phyloP scores from a whole-genome alignment of 2,888 invertebrate genomes.

The Brachylomia viminalis region DNA sequence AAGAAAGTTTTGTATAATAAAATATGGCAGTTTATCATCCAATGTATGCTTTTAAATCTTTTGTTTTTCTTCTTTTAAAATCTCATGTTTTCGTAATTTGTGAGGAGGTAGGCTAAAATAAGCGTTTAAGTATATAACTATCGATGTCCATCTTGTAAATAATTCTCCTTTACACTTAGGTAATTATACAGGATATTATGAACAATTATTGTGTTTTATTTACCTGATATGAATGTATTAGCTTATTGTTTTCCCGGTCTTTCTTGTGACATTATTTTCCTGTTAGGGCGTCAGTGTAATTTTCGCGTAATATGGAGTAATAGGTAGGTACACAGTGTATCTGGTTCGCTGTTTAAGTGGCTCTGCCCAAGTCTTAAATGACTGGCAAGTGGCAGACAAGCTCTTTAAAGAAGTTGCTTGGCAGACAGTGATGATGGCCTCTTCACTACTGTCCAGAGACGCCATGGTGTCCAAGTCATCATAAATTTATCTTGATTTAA shows the following conservation, averaged over 20 bases:
- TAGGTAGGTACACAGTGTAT: too few species aligned
- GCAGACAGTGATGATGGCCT: background rate
- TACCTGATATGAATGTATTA: background rate
- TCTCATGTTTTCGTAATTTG: constrained; percentile 65
- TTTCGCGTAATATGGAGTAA: background rate
- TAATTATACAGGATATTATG: constrained; percentile 89
- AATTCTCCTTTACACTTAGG: constrained; percentile 90
- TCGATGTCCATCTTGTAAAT: constrained; percentile 90
- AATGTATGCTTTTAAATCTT: constrained; percentile 47
- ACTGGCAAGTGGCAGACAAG: background rate
- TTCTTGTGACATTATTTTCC: constrained; percentile 1
- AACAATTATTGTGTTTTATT: constrained; percentile 76
- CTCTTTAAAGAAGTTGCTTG: background rate
- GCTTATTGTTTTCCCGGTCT: background rate
- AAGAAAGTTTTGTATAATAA: constrained; percentile 47
- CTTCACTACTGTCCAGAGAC: background rate
- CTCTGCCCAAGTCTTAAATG: background rate
- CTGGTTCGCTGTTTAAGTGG: too few species aligned
- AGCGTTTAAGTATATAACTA: constrained; percentile 79
- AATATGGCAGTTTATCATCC: constrained; percentile 41
- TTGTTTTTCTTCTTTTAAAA: constrained; percentile 55
- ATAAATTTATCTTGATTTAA: too few species aligned
- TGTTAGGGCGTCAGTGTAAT: background rate
- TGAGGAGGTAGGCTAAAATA: constrained; percentile 79
- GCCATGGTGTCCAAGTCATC: background rate